Conservation (phyloP, 2,888 invertebrate genomes). For the Crepidodera aurea region DNA sequence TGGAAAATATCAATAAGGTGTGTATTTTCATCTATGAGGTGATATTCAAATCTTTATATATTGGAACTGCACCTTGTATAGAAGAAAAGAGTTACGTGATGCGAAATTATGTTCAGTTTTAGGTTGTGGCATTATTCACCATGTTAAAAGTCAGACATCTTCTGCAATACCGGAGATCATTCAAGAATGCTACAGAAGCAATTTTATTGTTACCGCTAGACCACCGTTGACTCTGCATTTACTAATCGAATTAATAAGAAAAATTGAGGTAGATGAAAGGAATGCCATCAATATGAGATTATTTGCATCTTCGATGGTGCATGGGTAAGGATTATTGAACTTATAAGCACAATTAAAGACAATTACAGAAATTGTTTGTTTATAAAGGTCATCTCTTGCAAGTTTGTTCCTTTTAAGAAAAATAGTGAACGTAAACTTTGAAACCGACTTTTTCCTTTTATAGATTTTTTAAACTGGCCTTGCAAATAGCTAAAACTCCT, state of each 20-base stretch:
- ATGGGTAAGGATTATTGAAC: conserved; percentile 61
- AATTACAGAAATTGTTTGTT: background rate
- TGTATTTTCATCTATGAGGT: too few relatives aligned
- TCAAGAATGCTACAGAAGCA: conserved; percentile 67
- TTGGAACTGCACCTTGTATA: too few relatives aligned
- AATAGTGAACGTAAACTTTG: too few relatives aligned
- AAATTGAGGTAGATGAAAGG: conserved; percentile 65
- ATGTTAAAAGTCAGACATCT: conserved; percentile 53
- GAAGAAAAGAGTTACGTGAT: too few relatives aligned
- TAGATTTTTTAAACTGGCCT: too few relatives aligned
- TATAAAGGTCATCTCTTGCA: too few relatives aligned
- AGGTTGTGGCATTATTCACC: conserved; percentile 32
- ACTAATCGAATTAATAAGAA: conserved; percentile 69
- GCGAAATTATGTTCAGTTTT: conserved; percentile 16
- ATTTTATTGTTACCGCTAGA: conserved; percentile 60
- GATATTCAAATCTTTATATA: too few relatives aligned
- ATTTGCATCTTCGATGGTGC: conserved; percentile 66
- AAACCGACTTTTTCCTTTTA: too few relatives aligned
- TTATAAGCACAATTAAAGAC: background rate
- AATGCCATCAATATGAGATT: conserved; percentile 66
- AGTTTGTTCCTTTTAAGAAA: too few relatives aligned
- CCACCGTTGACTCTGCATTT: conserved; percentile 69
- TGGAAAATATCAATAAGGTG: too few relatives aligned
- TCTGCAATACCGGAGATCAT: conserved; percentile 66
- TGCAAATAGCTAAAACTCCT: too few relatives aligned